Conservation (phyloP, 2,113 vertebrate species). For the Lepisosteus osseus region DNA sequence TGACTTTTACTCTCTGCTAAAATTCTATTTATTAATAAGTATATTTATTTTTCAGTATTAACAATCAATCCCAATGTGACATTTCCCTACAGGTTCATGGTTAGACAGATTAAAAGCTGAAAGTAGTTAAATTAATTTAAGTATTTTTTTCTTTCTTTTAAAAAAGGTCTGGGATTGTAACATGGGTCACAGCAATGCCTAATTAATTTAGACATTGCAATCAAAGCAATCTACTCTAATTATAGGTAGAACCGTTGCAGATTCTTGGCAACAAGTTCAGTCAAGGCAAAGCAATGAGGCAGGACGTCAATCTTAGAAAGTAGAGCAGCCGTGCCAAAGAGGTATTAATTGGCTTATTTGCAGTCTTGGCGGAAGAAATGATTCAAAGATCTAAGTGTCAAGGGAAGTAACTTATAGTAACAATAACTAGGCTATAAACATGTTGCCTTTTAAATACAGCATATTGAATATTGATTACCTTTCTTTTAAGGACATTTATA, state of each 20-base stretch:
- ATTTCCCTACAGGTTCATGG: slow-evolving; percentile 67
- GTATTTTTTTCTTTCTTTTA: too few relatives aligned
- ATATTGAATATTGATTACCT: slow-evolving; percentile 5
- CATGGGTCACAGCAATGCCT: slow-evolving; percentile 70
- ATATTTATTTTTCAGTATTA: background rate
- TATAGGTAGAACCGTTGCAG: slow-evolving; percentile 49
- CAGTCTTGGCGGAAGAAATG: slow-evolving; percentile 2
- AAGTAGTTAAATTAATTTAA: slow-evolving; percentile 28
- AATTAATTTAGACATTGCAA: slow-evolving; percentile 76
- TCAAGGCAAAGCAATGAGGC: background rate
- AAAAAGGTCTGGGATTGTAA: slow-evolving; percentile 63
- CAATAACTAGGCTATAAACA: background rate
- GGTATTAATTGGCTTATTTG: slow-evolving; percentile 16
- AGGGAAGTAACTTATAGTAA: slow-evolving; percentile 7
- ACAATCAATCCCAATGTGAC: slow-evolving; percentile 65
- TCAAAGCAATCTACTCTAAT: slow-evolving; percentile 65
- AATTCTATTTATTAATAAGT: too few relatives aligned
- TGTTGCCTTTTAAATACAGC: background rate
- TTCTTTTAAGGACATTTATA: background rate
- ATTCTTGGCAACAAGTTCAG: slow-evolving; percentile 22
- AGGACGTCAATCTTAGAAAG: slow-evolving; percentile 6
- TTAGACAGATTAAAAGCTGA: slow-evolving; percentile 54
- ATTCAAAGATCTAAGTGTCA: slow-evolving; percentile 4
- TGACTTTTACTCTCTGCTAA: too few relatives aligned
- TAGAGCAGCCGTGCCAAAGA: slow-evolving; percentile 1